Conservation (phyloP, 2,797 vertebrate species). For the Urophycis tenuis region DNA sequence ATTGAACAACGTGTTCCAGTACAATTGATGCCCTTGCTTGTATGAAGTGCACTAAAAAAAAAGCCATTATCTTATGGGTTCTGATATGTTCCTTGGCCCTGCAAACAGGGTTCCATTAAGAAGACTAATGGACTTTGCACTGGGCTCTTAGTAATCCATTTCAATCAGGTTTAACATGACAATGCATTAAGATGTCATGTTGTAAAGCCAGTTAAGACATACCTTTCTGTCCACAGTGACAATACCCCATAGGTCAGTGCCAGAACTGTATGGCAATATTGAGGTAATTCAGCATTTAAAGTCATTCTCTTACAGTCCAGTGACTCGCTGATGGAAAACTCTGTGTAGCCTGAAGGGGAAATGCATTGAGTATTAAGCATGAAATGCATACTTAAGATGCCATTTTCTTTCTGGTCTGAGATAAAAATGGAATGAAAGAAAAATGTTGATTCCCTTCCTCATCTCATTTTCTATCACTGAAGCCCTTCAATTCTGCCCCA, state of each 20-base stretch:
- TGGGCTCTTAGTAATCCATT: not conserved
- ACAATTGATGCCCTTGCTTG: slow-evolving; percentile 6
- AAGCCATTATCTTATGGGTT: not conserved
- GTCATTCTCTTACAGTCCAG: not conserved
- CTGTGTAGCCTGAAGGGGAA: slow-evolving; percentile 1
- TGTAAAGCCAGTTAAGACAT: not conserved
- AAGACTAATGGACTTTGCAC: not conserved
- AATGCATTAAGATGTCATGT: not conserved
- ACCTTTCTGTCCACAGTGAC: not conserved
- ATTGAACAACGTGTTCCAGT: not conserved
- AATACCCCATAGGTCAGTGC: not conserved
- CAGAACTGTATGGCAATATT: not conserved
- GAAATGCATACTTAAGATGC: slow-evolving; percentile 1
- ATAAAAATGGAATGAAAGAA: not conserved
- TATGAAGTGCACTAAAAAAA: not conserved
- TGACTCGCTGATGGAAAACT: slow-evolving; percentile 13
- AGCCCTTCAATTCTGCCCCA: not conserved
- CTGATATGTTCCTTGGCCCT: not conserved
- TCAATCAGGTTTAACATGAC: not conserved
- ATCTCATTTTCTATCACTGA: not conserved
- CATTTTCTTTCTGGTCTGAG: not conserved
- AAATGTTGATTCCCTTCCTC: not conserved
- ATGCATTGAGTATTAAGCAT: not conserved
- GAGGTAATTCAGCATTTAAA: not conserved
- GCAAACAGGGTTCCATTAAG: not conserved